phyloP scores from a whole-genome alignment of 2,888 invertebrate genomes.

The Cylloceria caligata region DNA sequence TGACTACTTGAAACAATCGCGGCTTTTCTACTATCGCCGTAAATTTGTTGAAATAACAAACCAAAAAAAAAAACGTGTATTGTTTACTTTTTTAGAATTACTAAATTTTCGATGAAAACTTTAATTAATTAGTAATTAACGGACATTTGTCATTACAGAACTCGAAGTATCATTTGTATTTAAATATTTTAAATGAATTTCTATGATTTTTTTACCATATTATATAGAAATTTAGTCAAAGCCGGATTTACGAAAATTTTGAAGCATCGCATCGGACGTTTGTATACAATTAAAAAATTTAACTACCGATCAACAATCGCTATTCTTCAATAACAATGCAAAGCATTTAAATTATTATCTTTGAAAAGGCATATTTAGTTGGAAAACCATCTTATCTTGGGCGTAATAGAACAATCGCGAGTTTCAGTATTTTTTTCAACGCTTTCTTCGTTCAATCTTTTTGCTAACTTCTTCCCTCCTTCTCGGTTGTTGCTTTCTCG shows the following conservation, averaged over 20 bases:
- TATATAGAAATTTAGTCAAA: no score
- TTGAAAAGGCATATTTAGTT: not conserved
- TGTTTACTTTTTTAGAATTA: no score
- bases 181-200: no score
- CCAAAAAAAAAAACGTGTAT: no score
- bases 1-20: no score
- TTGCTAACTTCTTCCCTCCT: conserved; percentile 15
- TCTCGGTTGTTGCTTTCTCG: conserved; percentile 28
- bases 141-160: not conserved
- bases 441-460: conserved; percentile 9
- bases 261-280: no score
- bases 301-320: not conserved
- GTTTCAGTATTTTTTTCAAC: not conserved
- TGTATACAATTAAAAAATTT: no score
- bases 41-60: no score
- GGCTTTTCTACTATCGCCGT: no score
- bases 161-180: not conserved
- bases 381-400: not conserved
- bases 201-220: no score
- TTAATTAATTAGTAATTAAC: not conserved
- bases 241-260: no score
- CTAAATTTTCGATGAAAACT: not conserved
- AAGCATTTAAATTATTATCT: not conserved
- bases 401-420: not conserved
- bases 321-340: not conserved